Evolutionary conservation across 2,888 invertebrate genomes (phyloP).

Genomic region (Dicyrtomina minuta): DNA sequence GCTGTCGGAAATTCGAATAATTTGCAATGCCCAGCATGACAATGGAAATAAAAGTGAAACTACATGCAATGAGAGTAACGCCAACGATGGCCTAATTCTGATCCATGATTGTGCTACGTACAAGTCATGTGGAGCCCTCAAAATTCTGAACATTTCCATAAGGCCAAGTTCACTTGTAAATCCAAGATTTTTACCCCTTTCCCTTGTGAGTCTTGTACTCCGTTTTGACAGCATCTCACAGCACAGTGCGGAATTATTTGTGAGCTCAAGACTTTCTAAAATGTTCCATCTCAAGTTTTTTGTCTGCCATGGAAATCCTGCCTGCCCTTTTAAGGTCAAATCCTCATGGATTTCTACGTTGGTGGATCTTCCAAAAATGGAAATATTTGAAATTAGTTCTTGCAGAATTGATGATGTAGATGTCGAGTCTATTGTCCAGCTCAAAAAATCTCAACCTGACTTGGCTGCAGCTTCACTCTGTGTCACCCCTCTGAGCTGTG

Average conservation of each 20-base stretch:
- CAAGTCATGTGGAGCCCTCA: constrained; percentile 12
- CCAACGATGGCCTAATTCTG: neutral
- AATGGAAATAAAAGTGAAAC: neutral
- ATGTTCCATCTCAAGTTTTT: constrained; percentile 15
- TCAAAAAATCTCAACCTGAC: constrained; percentile 1
- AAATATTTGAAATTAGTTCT: constrained; percentile 4
- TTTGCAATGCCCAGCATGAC: neutral
- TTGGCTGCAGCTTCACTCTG: neutral
- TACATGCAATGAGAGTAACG: neutral
- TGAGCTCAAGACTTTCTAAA: neutral
- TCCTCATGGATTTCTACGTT: neutral
- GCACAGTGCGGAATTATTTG: constrained; percentile 7
- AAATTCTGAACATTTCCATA: constrained; percentile 8
- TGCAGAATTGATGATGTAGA: neutral
- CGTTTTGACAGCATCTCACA: constrained; percentile 7
- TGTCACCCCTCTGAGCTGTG: neutral
- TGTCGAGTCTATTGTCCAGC: neutral
- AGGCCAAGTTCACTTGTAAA: neutral
- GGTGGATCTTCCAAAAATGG: neutral
- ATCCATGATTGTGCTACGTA: constrained; percentile 2
- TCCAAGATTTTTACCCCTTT: constrained; percentile 1
- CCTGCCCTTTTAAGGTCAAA: constrained; percentile 2
- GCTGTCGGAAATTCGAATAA: constrained; percentile 3
- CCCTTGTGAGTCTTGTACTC: constrained; percentile 3
- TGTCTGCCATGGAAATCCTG: neutral